Evolutionary conservation across 2,113 vertebrate genomes (phyloP), one percentile per base, ranked within the genome.

Genomic region (Prionailurus viverrinus): DNA sequence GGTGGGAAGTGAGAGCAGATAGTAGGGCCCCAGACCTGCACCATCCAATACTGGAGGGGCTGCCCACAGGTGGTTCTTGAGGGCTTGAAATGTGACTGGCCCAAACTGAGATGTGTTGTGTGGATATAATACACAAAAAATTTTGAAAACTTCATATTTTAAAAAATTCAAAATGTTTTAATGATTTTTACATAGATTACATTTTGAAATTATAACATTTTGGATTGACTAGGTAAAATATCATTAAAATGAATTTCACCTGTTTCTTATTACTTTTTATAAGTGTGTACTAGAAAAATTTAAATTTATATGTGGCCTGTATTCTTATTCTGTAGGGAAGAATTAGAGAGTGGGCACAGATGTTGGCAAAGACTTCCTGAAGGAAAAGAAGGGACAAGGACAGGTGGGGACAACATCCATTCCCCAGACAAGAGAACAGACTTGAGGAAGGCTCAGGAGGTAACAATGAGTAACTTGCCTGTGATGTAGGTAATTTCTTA

Each of bases 181-280:
- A 61, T 3, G 63, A 76, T 93, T 74, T 55, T 84, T 80, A 63
- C 48, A 76, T 53, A 65, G 18, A 65, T 89, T 90, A n/a, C 29
- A 79, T 87, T 23, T 96, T 85, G 7, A 95, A 91, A 45, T 31
- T 25, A 36, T 73, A 81, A 45, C 79, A 41, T 80, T 87, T 90
- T 87, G 27, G 73, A 73, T 94, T 36, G 15, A 83, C 14, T 79
- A 4, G 45, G 94, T 36, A 86, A 89, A 94, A 69, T 83, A 88
- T n/a, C 61, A 4, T 76, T 96, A 81, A 61, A 93, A 84, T 94
- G n/a, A 82, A 68, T 96, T 89, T 89, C 61, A 89, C 21, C n/a
- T 58, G 27, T 81, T 58, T 58, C 45, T 45, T 69, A 25, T 3
- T 89, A 21, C 7, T 25, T 91, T 91, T 76, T 91, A 45, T 10